These are phyloP conservation scores for Epirrhoe alternata DNA, from an alignment of 2,888 invertebrate genomes.

Conservation along the genomic window DNA sequence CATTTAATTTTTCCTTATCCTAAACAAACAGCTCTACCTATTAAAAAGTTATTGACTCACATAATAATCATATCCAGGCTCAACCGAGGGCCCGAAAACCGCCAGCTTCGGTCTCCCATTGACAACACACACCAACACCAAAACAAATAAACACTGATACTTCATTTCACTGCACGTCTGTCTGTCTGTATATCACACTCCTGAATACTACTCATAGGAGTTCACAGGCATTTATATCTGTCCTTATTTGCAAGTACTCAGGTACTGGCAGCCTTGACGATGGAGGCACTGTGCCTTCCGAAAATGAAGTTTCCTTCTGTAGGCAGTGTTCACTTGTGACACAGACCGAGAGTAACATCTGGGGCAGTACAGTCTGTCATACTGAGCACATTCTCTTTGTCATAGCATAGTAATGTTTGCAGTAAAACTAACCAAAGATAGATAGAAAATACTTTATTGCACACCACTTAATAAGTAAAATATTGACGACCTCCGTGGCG, in stretches of 20 bases:
- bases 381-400: not conserved
- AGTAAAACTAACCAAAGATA: no score
- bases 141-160: constrained; percentile 60
- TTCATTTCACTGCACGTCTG: constrained; percentile 69
- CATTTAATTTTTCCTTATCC: no score
- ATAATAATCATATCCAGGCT: constrained; percentile 71
- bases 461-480: no score
- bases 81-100: constrained; percentile 71
- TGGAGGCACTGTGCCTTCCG: constrained; percentile 61
- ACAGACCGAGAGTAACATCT: constrained; percentile 15
- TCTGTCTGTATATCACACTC: constrained; percentile 57
- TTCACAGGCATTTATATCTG: constrained; percentile 80
- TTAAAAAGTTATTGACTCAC: constrained; percentile 32
- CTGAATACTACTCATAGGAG: constrained; percentile 73
- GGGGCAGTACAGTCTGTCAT: not conserved
- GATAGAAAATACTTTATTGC: no score
- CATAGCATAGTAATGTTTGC: no score
- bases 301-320: constrained; percentile 77
- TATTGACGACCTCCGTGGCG: no score
- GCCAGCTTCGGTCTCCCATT: constrained; percentile 62
- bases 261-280: constrained; percentile 66
- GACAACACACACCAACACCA: constrained; percentile 57
- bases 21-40: no score
- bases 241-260: constrained; percentile 69
- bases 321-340: constrained; percentile 33